Evolutionary conservation across 1,140 invertebrate species (phyloP), one percentile per base, ranked within the genome.

Genomic region (Stegodyphus dumicola): DNA sequence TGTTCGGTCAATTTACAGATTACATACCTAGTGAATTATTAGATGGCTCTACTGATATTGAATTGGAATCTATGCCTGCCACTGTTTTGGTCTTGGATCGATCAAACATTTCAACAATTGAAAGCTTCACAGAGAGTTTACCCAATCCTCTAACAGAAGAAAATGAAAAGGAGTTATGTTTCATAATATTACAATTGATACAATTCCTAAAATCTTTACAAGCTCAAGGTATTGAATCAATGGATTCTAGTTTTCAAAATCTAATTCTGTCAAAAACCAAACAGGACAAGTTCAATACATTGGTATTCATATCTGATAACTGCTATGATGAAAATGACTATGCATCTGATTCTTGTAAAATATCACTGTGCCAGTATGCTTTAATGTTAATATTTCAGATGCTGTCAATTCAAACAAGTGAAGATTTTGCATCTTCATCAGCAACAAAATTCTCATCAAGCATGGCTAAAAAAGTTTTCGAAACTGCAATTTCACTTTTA

Each of bases 171-270:
- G 86, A 87, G 67, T 17, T 92, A 6, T 93, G 92, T 73, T 95
- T 96, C 88, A 92, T 96, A 60, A 92, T 96, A 89, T 91, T 96
- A 70, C 95, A 96, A 89, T 90, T 96, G 67, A 93, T 96, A 3
- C 95, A 95, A 86, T 94, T 94, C 0, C 90, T 96, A 67, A 96
- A 96, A 89, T 94, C 93, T 88, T 91, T 97, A 33, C 95, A 96
- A 89, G 94, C 95, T 5, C 93, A 95, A 81, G 95, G 95, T 6
- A 93, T 95, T 48, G 95, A 96, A 89, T 94, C 95, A 88, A 92
- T 95, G 13, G 93, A 94, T 0, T 91, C 93, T 33, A 93, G 92
- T 83, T 89, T 96, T 54, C 93, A 93, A 65, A 93, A 94, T 73
- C 93, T 95, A 81, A 92, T 95, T 0, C 91, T 93, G 1, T 91